These are phyloP conservation scores for Geopemphigus sp. DNA, from an alignment of 1,140 invertebrate species.

Conservation along the genomic window DNA sequence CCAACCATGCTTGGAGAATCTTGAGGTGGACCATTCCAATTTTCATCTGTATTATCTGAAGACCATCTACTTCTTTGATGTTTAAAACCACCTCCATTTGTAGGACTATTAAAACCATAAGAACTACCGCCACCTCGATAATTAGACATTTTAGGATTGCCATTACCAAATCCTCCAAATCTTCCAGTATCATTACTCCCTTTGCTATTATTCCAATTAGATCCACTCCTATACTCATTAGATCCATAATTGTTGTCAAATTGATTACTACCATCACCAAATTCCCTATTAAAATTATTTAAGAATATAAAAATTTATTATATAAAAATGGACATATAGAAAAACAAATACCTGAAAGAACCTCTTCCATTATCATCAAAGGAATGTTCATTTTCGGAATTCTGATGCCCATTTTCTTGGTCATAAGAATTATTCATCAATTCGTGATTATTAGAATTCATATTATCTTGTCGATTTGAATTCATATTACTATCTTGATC, in stretches of 20 bases:
- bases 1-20: slow-evolving; percentile 22
- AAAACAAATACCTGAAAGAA: slow-evolving; percentile 35
- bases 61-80: slow-evolving; percentile 33
- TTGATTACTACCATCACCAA: slow-evolving; percentile 23
- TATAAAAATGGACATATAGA: neutral
- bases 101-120: slow-evolving; percentile 29
- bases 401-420: slow-evolving; percentile 30
- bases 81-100: slow-evolving; percentile 40
- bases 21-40: slow-evolving; percentile 36
- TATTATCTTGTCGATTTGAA: slow-evolving; percentile 40
- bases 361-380: slow-evolving; percentile 33
- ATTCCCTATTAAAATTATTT: slow-evolving; percentile 8
- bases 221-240: slow-evolving; percentile 1
- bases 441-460: slow-evolving; percentile 33
- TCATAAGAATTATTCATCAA: slow-evolving; percentile 27
- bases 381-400: slow-evolving; percentile 26
- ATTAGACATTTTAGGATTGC: slow-evolving; percentile 21
- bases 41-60: slow-evolving; percentile 28
- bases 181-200: slow-evolving; percentile 39
- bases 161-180: slow-evolving; percentile 30
- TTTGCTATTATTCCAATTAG: slow-evolving; percentile 39
- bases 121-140: neutral
- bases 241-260: slow-evolving; percentile 30
- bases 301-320: neutral
- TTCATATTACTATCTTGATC: slow-evolving; percentile 48